phyloP scores from a whole-genome alignment of 2,113 vertebrate genomes.

The Spilogale gracilis region DNA sequence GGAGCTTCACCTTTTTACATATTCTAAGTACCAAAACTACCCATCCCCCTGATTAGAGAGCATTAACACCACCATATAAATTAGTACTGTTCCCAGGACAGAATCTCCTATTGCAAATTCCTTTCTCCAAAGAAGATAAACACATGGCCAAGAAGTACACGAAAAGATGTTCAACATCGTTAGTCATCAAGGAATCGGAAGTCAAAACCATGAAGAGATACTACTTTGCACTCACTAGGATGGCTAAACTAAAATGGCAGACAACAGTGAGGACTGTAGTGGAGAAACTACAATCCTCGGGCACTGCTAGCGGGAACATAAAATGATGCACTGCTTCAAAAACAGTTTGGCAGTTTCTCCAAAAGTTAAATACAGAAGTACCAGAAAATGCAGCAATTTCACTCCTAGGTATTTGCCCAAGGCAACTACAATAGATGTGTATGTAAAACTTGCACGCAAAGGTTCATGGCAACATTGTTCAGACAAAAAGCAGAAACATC shows the following conservation, averaged over 20 bases:
- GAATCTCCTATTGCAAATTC: neutral
- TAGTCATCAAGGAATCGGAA: neutral
- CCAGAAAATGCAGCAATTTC: neutral
- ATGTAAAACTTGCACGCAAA: neutral
- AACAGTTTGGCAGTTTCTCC: neutral
- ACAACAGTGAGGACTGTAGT: neutral
- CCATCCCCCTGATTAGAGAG: neutral
- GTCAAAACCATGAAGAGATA: neutral
- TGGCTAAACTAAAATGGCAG: neutral
- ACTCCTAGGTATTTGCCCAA: neutral
- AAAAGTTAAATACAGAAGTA: neutral
- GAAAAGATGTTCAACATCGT: neutral
- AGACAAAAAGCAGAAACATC: neutral
- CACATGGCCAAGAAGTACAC: neutral
- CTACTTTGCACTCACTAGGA: neutral
- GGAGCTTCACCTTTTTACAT: neutral
- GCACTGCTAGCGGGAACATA: neutral
- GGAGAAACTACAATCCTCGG: neutral
- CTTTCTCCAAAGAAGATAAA: slow-evolving; percentile 22
- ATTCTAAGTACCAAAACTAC: neutral
- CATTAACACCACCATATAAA: neutral
- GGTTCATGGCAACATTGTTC: neutral
- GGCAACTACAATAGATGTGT: neutral
- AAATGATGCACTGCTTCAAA: neutral
- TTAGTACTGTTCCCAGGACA: neutral